Evolutionary conservation across 2,113 vertebrate genomes (phyloP).

Genomic region (Hemichromis elongatus): DNA sequence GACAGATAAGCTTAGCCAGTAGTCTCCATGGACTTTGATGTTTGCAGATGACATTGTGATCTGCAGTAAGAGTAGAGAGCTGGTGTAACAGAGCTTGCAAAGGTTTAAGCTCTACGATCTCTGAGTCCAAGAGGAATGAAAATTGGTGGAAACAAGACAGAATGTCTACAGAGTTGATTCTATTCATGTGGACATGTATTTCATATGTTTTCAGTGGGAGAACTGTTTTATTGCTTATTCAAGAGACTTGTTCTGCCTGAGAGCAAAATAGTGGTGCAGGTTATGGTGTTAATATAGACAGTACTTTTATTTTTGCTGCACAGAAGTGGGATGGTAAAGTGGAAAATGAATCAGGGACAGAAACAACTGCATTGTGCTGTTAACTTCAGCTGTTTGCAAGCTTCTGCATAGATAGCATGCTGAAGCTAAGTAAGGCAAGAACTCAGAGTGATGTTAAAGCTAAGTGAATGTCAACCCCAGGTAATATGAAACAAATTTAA

Average conservation of each 20-base stretch:
- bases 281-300: not conserved
- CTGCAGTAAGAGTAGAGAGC: not conserved
- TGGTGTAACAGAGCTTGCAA: not conserved
- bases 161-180: too few relatives aligned
- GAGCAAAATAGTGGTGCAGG: not conserved
- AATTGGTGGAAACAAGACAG: too few relatives aligned
- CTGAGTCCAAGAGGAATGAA: too few relatives aligned
- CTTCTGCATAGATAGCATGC: not conserved
- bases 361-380: not conserved
- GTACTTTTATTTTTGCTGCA: not conserved
- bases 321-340: not conserved
- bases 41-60: not conserved
- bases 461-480: not conserved
- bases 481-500: not conserved
- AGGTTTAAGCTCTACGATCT: too few relatives aligned
- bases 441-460: not conserved
- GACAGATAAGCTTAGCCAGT: not conserved
- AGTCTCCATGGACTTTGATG: not conserved
- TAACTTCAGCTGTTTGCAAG: not conserved
- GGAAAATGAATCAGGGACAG: not conserved
- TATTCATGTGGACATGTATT: too few relatives aligned
- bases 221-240: too few relatives aligned
- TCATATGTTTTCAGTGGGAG: too few relatives aligned
- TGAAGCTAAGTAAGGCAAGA: not conserved
- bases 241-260: too few relatives aligned